Percentiles rank a stretch among this genome's conserved stretches.
Conservation (phyloP, 2,797 vertebrate species). For the Poeciliopsis gracilis region DNA sequence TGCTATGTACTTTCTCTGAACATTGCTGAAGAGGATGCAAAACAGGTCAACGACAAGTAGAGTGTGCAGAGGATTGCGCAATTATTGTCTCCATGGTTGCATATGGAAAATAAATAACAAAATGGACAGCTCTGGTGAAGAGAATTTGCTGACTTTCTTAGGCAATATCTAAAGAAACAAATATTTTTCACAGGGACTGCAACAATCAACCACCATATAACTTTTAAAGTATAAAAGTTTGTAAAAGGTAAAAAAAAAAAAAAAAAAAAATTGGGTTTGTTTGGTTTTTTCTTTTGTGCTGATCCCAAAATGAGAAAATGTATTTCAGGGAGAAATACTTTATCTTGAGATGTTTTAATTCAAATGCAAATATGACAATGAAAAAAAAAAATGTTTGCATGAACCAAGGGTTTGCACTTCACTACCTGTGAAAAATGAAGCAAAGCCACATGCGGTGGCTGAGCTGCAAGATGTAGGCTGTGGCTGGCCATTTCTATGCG, state of each 20-base stretch:
- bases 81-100: background rate
- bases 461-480: constrained; percentile 22
- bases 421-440: constrained; percentile 13
- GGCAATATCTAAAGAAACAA: background rate
- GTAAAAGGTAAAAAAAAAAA: background rate
- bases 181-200: background rate
- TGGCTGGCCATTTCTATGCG: constrained; percentile 37
- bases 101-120: too few species aligned
- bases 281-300: background rate
- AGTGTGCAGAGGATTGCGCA: background rate
- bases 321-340: background rate
- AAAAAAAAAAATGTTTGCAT: background rate
- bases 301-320: background rate
- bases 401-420: background rate
- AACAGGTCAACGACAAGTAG: background rate
- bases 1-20: background rate
- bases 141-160: background rate
- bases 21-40: background rate
- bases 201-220: background rate
- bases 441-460: constrained; percentile 26
- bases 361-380: background rate
- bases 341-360: background rate
- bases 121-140: background rate
- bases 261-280: background rate
- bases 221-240: background rate